Conservation (phyloP, 35 echinoderm and acorn worm species). For the Nesometra sesokonis region DNA sequence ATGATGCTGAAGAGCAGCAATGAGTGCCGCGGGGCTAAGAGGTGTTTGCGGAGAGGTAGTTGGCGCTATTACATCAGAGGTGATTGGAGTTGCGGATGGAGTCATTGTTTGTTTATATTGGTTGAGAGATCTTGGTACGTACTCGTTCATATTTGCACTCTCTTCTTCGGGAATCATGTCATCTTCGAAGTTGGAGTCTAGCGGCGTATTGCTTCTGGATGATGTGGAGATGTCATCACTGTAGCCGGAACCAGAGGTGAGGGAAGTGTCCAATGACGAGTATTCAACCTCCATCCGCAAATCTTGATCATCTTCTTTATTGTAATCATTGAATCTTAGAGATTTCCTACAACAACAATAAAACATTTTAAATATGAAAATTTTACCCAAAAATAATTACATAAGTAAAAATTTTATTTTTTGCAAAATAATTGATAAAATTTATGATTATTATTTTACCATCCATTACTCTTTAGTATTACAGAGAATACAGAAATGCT, state of each 20-base stretch:
- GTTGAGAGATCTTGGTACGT: not conserved
- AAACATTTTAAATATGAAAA: not conserved
- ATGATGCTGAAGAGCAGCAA: slow-evolving; percentile 26
- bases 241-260: slow-evolving; percentile 50
- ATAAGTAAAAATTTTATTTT: not conserved
- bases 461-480: too few relatives aligned
- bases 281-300: slow-evolving; percentile 44
- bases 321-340: not conserved
- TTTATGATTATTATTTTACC: too few relatives aligned
- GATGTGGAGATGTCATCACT: slow-evolving; percentile 8
- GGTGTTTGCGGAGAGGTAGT: not conserved
- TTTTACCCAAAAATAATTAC: not conserved
- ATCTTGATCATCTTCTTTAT: not conserved
- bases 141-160: slow-evolving; percentile 7
- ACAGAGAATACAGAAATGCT: too few relatives aligned
- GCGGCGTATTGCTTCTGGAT: not conserved
- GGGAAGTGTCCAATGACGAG: slow-evolving; percentile 47
- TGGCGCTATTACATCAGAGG: not conserved
- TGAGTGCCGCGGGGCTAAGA: slow-evolving; percentile 33
- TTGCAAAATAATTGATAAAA: not conserved
- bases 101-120: slow-evolving; percentile 7
- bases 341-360: not conserved
- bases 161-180: not conserved
- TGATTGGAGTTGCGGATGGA: slow-evolving; percentile 36
- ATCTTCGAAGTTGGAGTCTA: not conserved